phyloP scores from a whole-genome alignment of 2,113 vertebrate genomes.

The Prolemur simus region DNA sequence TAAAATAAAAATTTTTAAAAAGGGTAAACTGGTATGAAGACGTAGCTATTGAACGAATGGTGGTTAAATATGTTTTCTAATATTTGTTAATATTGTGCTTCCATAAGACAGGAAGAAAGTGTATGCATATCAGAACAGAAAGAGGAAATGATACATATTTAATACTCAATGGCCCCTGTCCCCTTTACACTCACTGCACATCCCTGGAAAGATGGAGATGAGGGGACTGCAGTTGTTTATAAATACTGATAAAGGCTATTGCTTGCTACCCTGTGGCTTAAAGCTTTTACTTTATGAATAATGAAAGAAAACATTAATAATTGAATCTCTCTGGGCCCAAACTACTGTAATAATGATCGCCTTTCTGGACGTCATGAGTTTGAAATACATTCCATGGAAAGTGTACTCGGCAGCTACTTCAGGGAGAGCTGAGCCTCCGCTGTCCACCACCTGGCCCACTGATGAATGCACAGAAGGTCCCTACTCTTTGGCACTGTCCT shows the following conservation, averaged over 20 bases:
- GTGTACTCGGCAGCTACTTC: neutral
- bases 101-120: neutral
- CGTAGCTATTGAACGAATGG: neutral
- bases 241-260: neutral
- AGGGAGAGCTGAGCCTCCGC: neutral
- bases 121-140: neutral
- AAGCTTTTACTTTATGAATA: constrained; percentile 19
- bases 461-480: neutral
- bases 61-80: neutral
- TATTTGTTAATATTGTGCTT: neutral
- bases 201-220: neutral
- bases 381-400: neutral
- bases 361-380: neutral
- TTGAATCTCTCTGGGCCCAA: neutral
- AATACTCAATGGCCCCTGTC: neutral
- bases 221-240: neutral
- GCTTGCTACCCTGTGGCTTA: neutral
- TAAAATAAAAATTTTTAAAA: neutral
- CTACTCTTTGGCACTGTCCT: neutral
- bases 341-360: neutral
- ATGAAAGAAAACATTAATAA: neutral
- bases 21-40: neutral
- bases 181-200: neutral
- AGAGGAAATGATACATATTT: neutral
- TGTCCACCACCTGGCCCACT: accelerated